Percentiles rank a stretch among this genome's conserved stretches.
Conservation (phyloP, 1,140 invertebrate genomes). For the Yoshiicerus persimilis region DNA sequence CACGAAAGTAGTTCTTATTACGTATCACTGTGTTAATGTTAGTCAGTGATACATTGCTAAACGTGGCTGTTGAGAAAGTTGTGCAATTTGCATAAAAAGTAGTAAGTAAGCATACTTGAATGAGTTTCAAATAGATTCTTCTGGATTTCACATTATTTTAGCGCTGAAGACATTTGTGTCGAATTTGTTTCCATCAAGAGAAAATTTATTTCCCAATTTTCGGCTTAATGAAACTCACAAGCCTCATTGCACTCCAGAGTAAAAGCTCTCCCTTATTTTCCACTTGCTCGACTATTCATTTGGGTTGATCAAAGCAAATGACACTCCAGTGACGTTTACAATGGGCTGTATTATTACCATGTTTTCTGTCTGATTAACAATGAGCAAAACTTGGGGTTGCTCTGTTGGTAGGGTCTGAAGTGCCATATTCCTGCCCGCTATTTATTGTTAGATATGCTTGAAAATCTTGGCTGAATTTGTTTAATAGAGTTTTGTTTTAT, state of each 20-base stretch:
- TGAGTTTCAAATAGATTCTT: background rate
- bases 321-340: background rate
- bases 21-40: too few relatives aligned
- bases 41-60: background rate
- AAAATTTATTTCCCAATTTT: slow-evolving; percentile 6
- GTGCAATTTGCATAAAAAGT: background rate
- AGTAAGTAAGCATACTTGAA: background rate
- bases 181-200: background rate
- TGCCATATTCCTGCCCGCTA: too few relatives aligned
- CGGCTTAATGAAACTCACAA: background rate
- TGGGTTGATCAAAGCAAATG: background rate
- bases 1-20: background rate
- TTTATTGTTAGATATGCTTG: too few relatives aligned
- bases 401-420: background rate
- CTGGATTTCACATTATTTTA: background rate
- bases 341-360: background rate
- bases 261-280: background rate
- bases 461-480: background rate
- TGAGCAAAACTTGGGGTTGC: background rate
- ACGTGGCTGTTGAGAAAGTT: background rate
- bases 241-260: background rate
- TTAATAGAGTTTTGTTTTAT: background rate
- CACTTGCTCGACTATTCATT: background rate
- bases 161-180: background rate
- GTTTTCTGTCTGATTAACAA: background rate